Evolutionary conservation across 2,113 vertebrate genomes (phyloP), one percentile per base, ranked within the genome.

Genomic region (Oreochromis aureus): DNA sequence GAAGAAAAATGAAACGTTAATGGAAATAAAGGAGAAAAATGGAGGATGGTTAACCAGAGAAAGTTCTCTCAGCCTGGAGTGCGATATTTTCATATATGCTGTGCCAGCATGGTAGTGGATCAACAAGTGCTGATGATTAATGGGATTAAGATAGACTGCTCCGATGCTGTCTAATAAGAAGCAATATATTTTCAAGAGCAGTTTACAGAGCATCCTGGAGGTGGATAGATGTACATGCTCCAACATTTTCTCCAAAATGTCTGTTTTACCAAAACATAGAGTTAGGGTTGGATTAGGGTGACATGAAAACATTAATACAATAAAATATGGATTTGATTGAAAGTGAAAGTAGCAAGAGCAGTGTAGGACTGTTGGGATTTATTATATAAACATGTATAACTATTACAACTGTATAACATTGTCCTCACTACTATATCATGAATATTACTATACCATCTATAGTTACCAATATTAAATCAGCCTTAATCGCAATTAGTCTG

Each of bases 111-210:
- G 32, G 73, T 69, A 84, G 63, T 66, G 73, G 89, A 87, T 89
- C 84, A 53, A 71, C 87, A 89, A 80, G 71, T 89, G 83, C 79
- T 78, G 18, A 24, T 93, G 91, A 96, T 95, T 90, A 93, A 95
- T 88, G 90, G 91, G 71, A 53, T 79, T 41, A 82, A 15, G 89
- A 90, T 85, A 66, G 87, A 83, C 89, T 89, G 80, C 87, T 91
- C 85, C 46, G 36, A 44, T 18, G 82, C 91, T 34, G 73, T 88
- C 94, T 92, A 95, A 94, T 46, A 48, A 94, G 90, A 11, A 34
- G 82, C 86, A 83, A 89, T 94, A 94, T 93, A 88, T 94, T 92
- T 80, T 89, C 85, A 91, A 19, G n/a, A 86, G 54, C 51, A 48
- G 79, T 89, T 91, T 90, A 86, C 78, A 19, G 66, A 86, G 85